A percentile compares a stretch with the other conserved stretches of the same genome.
Conservation (phyloP, 1,140 invertebrate genomes). For the Helicoverpa zea region DNA sequence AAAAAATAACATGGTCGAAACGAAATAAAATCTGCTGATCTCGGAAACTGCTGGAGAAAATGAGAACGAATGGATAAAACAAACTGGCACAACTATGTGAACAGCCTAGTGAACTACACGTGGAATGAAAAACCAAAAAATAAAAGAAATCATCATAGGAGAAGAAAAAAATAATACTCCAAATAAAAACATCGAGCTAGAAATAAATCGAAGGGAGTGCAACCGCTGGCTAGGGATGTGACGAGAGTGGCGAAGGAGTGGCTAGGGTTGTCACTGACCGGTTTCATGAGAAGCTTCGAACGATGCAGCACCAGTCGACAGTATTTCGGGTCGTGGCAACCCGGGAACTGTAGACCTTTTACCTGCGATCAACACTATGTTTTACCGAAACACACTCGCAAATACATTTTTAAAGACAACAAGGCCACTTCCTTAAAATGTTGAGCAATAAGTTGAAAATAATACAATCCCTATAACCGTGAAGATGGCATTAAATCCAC, state of each 20-base stretch:
- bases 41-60: conserved; percentile 47
- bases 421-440: conserved; percentile 21
- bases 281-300: conserved; percentile 97
- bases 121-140: conserved; percentile 55
- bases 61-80: conserved; percentile 49
- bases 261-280: conserved; percentile 91
- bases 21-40: conserved; percentile 47
- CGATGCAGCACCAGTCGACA: conserved; percentile 97
- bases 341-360: conserved; percentile 97
- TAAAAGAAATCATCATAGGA: conserved; percentile 44
- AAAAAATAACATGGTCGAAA: conserved; percentile 34
- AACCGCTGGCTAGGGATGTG: conserved; percentile 54
- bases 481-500: background rate
- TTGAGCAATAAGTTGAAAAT: background rate
- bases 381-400: conserved; percentile 67
- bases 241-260: conserved; percentile 49
- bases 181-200: conserved; percentile 66
- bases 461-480: background rate
- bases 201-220: conserved; percentile 57
- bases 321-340: conserved; percentile 97
- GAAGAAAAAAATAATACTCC: conserved; percentile 53
- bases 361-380: conserved; percentile 90
- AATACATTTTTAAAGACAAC: conserved; percentile 48
- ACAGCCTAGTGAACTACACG: conserved; percentile 48
- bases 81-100: conserved; percentile 54